Conservation (phyloP, 2,797 vertebrate genomes). For the Brachyalestes nurse region DNA sequence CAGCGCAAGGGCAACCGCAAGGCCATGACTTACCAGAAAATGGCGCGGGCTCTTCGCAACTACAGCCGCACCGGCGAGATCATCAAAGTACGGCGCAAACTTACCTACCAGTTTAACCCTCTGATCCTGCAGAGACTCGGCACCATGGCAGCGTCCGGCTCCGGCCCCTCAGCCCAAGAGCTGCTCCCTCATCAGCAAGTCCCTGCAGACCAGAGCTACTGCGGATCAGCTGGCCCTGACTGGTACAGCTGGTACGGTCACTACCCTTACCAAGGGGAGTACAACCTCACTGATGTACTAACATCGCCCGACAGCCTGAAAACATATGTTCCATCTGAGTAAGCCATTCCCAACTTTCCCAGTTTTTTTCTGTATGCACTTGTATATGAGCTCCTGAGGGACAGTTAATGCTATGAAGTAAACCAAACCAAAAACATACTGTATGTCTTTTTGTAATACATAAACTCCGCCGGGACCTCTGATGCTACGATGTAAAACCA, state of each 20-base stretch:
- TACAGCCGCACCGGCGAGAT: conserved; percentile 97
- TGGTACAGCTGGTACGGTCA: conserved; percentile 84
- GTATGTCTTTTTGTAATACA: not conserved
- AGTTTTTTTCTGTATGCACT: not conserved
- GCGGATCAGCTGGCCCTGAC: conserved; percentile 66
- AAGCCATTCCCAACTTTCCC: not conserved
- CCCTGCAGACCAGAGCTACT: conserved; percentile 48
- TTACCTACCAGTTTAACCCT: conserved; percentile 96
- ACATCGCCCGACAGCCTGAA: conserved; percentile 66
- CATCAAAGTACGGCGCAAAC: conserved; percentile 92
- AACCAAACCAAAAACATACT: not conserved
- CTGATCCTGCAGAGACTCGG: conserved; percentile 87
- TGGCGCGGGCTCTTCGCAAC: conserved; percentile 97
- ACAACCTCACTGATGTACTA: conserved; percentile 73
- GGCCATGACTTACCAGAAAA: conserved; percentile 99
- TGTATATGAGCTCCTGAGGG: not conserved
- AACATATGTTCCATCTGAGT: conserved; percentile 29
- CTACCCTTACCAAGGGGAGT: conserved; percentile 78
- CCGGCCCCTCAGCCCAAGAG: conserved; percentile 65
- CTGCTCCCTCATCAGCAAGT: conserved; percentile 64
- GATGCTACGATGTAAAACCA: not conserved
- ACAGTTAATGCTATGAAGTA: not conserved
- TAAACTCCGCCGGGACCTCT: not conserved
- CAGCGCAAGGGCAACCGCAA: conserved; percentile 97
- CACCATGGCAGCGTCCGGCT: conserved; percentile 56